Evolutionary conservation across 2,797 vertebrate species (phyloP).

Genomic region (Simalia tracyae): DNA sequence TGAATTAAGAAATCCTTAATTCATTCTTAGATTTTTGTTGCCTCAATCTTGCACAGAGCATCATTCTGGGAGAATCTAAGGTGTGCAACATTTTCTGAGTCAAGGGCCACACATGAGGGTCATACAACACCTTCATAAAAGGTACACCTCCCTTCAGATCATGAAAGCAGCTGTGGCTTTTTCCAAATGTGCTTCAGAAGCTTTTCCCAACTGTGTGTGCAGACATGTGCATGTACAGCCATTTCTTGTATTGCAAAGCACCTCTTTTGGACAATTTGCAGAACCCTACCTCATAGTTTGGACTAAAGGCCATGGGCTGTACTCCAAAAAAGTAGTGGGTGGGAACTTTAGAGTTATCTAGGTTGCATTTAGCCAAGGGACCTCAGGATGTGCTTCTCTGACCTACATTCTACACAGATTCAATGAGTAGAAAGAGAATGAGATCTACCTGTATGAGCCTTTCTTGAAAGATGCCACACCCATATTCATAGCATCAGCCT

Average conservation of each 20-base stretch:
- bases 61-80: neutral
- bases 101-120: neutral
- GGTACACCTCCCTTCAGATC: neutral
- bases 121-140: neutral
- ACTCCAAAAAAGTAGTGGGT: neutral
- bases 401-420: neutral
- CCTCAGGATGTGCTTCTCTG: neutral
- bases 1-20: neutral
- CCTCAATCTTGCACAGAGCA: neutral
- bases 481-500: neutral
- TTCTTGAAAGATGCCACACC: neutral
- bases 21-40: neutral
- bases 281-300: neutral
- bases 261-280: neutral
- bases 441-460: neutral
- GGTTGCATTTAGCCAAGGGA: neutral
- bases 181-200: neutral
- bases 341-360: neutral
- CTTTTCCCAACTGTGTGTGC: neutral
- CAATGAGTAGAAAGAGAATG: neutral
- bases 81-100: neutral
- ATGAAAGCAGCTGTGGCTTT: neutral
- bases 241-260: neutral
- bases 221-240: neutral
- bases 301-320: neutral